Evolutionary conservation across 2,888 invertebrate genomes (phyloP).

Genomic region (Lampropteryx suffumata): DNA sequence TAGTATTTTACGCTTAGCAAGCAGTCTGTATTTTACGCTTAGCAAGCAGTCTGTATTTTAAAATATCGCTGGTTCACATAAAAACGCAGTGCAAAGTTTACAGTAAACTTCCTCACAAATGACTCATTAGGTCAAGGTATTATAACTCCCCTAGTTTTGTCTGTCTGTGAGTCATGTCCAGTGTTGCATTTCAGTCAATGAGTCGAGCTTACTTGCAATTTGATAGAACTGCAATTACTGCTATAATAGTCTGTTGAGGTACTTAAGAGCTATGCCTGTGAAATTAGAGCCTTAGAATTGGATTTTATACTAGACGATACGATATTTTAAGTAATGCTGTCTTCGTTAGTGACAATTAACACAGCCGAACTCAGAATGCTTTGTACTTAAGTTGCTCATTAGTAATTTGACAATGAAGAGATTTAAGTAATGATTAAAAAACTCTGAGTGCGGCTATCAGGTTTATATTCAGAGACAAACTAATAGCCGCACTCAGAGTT

Average conservation of each 20-base stretch:
- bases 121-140: conserved; percentile 26
- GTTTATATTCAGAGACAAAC: no score
- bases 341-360: no score
- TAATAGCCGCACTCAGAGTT: no score
- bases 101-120: conserved; percentile 3
- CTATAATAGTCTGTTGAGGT: conserved; percentile 9
- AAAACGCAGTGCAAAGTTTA: neutral
- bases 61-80: no score
- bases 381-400: no score
- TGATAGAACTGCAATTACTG: conserved; percentile 21
- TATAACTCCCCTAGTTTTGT: conserved; percentile 14
- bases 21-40: no score
- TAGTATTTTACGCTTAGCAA: no score
- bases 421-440: no score
- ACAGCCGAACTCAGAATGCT: no score
- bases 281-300: conserved; percentile 9
- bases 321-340: neutral
- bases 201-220: conserved; percentile 25
- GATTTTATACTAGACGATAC: neutral
- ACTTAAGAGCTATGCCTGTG: conserved; percentile 10
- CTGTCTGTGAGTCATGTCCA: conserved; percentile 17
- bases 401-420: no score
- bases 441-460: no score
- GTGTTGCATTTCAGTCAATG: conserved; percentile 27
- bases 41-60: no score